Conservation (phyloP, 2,888 invertebrate species). For the Axea sp. region DNA sequence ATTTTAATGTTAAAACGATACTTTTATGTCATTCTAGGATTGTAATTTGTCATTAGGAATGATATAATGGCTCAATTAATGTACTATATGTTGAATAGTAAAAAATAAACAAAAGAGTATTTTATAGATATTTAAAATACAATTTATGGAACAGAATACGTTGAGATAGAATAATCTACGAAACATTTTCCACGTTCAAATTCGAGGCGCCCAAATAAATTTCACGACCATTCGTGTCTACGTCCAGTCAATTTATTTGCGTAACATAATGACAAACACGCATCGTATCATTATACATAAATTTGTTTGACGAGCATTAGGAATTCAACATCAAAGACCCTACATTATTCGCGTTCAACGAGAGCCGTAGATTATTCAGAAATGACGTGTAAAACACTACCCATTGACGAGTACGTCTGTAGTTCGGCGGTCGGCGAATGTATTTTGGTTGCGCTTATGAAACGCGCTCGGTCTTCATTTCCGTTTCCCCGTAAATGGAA, state of each 20-base stretch:
- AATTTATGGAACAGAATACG: too few species aligned
- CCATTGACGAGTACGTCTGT: slow-evolving; percentile 8
- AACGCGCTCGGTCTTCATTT: slow-evolving; percentile 38
- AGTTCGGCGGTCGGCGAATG: slow-evolving; percentile 28
- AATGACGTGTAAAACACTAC: slow-evolving; percentile 46
- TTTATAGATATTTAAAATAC: too few species aligned
- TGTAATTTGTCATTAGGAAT: too few species aligned
- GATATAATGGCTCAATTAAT: too few species aligned
- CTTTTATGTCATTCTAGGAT: too few species aligned
- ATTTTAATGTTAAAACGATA: too few species aligned
- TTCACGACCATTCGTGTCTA: slow-evolving; percentile 20
- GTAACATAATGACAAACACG: slow-evolving; percentile 28
- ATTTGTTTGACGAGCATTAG: slow-evolving; percentile 46
- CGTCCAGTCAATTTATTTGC: slow-evolving; percentile 30
- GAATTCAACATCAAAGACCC: slow-evolving; percentile 48
- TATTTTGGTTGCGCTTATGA: slow-evolving; percentile 9
- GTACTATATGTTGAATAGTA: too few species aligned
- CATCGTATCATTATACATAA: slow-evolving; percentile 38
- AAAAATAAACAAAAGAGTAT: too few species aligned
- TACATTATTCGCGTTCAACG: slow-evolving; percentile 29
- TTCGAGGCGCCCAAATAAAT: slow-evolving; percentile 1
- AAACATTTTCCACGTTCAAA: slow-evolving; percentile 20
- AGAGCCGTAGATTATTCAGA: slow-evolving; percentile 50
- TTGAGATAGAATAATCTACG: slow-evolving; percentile 17
- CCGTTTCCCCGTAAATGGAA: slow-evolving; percentile 23